A percentile compares a stretch with the other conserved stretches of the same genome.
These are phyloP conservation scores for Hydropsyche tenuis DNA, from an alignment of 1,140 invertebrate genomes.

Conservation along the genomic window DNA sequence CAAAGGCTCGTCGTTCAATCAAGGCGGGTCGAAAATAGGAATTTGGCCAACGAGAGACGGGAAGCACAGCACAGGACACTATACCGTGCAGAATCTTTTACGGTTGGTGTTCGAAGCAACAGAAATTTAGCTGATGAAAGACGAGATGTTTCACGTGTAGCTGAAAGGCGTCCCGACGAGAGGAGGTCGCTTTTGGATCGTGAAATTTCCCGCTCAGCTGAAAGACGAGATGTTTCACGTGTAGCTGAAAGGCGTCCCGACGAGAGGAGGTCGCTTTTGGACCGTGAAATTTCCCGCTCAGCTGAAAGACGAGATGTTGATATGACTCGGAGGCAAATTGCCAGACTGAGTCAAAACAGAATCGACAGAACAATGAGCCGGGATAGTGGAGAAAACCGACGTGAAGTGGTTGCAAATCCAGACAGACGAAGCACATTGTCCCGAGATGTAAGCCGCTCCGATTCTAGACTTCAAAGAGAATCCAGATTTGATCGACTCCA, in stretches of 20 bases:
- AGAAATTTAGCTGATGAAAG: neutral
- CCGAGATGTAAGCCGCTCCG: neutral
- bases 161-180: too few relatives aligned
- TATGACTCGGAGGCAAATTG: too few relatives aligned
- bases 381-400: neutral
- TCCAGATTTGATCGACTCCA: neutral
- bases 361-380: neutral
- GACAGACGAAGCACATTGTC: neutral
- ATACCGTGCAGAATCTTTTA: too few relatives aligned
- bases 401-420: neutral
- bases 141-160: neutral
- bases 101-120: neutral
- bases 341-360: too few relatives aligned
- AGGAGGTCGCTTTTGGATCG: neutral
- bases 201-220: neutral
- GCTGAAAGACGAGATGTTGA: too few relatives aligned
- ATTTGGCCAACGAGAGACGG: neutral
- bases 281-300: neutral
- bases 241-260: neutral
- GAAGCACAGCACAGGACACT: neutral
- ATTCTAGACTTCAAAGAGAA: neutral
- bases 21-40: neutral
- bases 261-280: neutral
- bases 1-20: neutral
- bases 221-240: neutral